phyloP scores from a whole-genome alignment of 2,113 vertebrate species.

The Podocnemis expansa region DNA sequence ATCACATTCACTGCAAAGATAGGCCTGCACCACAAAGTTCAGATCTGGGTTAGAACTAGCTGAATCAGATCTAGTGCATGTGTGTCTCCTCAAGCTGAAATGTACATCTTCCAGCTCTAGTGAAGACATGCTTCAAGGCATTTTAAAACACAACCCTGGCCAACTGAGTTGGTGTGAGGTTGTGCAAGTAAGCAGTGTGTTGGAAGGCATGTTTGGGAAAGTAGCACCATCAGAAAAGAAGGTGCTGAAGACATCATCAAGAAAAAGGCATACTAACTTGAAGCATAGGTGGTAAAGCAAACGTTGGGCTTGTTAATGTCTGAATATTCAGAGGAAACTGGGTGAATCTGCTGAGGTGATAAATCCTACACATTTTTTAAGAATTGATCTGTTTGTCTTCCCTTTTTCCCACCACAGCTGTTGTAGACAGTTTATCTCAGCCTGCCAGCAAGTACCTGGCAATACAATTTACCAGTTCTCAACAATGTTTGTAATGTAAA shows the following conservation, averaged over 20 bases:
- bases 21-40: too few species aligned
- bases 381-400: not conserved
- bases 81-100: not conserved
- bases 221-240: not conserved
- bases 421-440: not conserved
- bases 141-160: not conserved
- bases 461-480: not conserved
- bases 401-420: not conserved
- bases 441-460: rapidly evolving
- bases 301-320: not conserved
- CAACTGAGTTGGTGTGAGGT: not conserved
- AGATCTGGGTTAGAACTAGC: not conserved
- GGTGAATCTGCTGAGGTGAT: not conserved
- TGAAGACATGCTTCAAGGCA: not conserved
- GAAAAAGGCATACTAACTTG: not conserved
- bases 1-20: too few species aligned
- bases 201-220: not conserved
- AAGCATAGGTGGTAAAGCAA: not conserved
- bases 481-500: not conserved
- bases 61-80: not conserved
- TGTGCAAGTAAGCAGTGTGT: not conserved
- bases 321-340: rapidly evolving
- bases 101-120: not conserved
- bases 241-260: not conserved
- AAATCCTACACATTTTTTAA: not conserved